Conservation (phyloP, 1,140 invertebrate species). For the Trachymyrmex cornetzi region DNA sequence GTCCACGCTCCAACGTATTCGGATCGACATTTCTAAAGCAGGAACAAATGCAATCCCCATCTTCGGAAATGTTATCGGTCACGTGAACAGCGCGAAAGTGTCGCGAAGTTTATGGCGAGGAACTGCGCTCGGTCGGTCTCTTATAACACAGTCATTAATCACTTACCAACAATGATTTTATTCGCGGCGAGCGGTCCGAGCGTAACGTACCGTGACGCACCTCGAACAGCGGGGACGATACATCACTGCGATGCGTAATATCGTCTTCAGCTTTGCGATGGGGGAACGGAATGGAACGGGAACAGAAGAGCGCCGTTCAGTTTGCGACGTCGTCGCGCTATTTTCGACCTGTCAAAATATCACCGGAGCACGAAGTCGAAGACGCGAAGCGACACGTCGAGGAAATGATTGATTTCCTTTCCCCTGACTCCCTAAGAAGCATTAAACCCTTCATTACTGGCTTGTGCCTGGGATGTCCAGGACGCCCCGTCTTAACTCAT, state of each 20-base stretch:
- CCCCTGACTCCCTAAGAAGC: conserved; percentile 16
- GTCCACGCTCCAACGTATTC: neutral
- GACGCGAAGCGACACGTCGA: conserved; percentile 51
- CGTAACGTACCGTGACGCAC: conserved; percentile 79
- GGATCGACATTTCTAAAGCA: neutral
- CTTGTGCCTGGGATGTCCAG: too few relatives aligned
- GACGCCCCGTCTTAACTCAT: too few relatives aligned
- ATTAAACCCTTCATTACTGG: neutral
- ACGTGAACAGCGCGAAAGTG: conserved; percentile 67
- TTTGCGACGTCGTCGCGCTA: conserved; percentile 63
- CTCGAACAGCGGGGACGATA: conserved; percentile 75
- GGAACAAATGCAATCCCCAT: conserved; percentile 16
- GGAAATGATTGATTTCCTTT: conserved; percentile 66
- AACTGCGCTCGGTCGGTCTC: conserved; percentile 68
- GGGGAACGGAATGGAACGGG: conserved; percentile 57
- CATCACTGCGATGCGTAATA: conserved; percentile 79
- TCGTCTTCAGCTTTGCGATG: conserved; percentile 65
- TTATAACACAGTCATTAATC: conserved; percentile 79
- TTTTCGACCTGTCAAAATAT: conserved; percentile 72
- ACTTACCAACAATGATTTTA: conserved; percentile 83
- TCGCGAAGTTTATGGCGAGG: conserved; percentile 71
- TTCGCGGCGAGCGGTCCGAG: conserved; percentile 78
- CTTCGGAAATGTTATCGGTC: conserved; percentile 67
- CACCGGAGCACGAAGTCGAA: conserved; percentile 40
- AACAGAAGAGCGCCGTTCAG: conserved; percentile 58